These are phyloP conservation scores for Rostratula benghalensis DNA, from an alignment of 2,113 vertebrate genomes.

Conservation along the genomic window DNA sequence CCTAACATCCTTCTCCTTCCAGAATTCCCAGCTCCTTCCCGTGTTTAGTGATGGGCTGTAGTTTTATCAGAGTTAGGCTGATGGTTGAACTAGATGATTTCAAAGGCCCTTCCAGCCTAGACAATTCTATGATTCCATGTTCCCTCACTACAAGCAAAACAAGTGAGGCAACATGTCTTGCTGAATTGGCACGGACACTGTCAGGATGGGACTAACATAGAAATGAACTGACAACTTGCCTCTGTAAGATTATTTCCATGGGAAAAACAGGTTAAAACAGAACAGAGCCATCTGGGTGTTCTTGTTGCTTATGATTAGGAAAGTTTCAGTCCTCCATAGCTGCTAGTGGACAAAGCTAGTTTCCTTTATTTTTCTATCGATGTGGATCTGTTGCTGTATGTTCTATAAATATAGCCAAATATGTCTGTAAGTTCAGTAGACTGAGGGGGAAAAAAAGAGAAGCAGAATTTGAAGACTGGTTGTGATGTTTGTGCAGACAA, in stretches of 20 bases:
- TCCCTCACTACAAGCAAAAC: not conserved
- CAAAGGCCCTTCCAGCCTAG: too few relatives aligned
- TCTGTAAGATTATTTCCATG: not conserved
- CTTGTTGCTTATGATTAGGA: not conserved
- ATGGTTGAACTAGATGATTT: too few relatives aligned
- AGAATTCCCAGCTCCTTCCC: not conserved
- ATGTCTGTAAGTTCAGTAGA: not conserved
- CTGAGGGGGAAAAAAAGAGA: not conserved
- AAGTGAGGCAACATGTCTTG: not conserved
- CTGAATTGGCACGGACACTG: not conserved
- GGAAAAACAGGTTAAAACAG: not conserved
- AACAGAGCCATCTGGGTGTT: not conserved
- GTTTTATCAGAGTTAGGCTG: too few relatives aligned
- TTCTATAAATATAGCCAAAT: not conserved
- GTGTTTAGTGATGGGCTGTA: too few relatives aligned
- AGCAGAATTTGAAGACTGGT: not conserved
- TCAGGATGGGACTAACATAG: not conserved
- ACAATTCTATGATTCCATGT: not conserved
- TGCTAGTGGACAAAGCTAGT: rapidly evolving
- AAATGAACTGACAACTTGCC: not conserved
- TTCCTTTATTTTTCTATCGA: not conserved
- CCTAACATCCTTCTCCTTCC: not conserved
- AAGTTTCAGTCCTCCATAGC: rapidly evolving
- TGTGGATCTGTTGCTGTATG: not conserved
- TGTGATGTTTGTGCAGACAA: not conserved